Base-by-base conservation (phyloP, 2,888 invertebrate genomes). In the Caenorhabditis afra region DNA sequence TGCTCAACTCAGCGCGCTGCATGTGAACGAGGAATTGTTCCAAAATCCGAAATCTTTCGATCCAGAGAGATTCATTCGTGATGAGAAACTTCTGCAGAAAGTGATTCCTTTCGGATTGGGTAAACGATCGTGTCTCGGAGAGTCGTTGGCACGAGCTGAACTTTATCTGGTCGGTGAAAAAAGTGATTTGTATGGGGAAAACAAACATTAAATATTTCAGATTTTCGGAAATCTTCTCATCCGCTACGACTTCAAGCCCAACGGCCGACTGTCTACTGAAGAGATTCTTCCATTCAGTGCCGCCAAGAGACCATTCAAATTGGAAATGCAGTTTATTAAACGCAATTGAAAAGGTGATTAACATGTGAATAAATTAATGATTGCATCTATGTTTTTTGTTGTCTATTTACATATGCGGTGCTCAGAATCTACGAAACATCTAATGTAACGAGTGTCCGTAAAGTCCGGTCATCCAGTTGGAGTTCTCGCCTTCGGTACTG, bases 81-180 rank as follows among this genome's bases (percentile, higher is more conserved):
- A 61, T 11, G 49, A 50, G 3, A 55, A 44, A 18, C 22, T 64
- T 14, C 49, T 53, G 20, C 55, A 64, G 23, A 66, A 53, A 1
- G 37, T 79, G 22, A 59, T 79, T 29, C 79, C 82, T 0, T 82
- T 82, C 53, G 81, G 82, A 23, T 45, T 82, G 18, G 82, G 82
- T 49, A 82, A 82, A 35, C 47, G 82, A 16, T 23, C 70, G 1
- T 82, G 82, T 64, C 73, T 57, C 1, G 82, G 82, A 47, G 82
- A 82, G 44, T 74, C 74, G 8, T 37, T 82, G 22, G 82, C 82
- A 10, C 79, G 67, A 50, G 79, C 79, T 0, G 82, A 82, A 44
- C 23, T 82, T 16, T 82, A 81, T 20, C 68, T 82, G 82, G 82
- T 82, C 2, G 37, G 29, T 7, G 29, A 29, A 7, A 29, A 3